Base-by-base conservation (phyloP, 2,888 invertebrate genomes). In the Trachelus stipa region DNA sequence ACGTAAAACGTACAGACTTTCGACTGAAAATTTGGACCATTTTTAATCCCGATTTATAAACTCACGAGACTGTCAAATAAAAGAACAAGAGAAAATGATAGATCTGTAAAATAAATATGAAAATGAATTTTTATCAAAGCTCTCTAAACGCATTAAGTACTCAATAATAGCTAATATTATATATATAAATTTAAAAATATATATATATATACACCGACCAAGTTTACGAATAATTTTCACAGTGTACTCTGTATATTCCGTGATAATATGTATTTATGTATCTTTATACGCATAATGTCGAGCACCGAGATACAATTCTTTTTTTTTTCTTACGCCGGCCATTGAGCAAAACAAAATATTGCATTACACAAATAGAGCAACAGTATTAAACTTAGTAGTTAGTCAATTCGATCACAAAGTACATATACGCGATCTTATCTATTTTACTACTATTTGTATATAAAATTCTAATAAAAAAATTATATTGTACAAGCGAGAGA, bases 371-470 rank as follows among this genome's bases (percentile, higher is more conserved):
- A 81, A 82, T 80, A 85, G 84, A 87, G 84, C 83, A 86, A 85
- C 88, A 88, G 88, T 89, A 89, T 89, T 90, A 87, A 87, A 81
- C 84, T 77, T 79, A 84, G 85, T 85, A 85, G 85, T 86, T 86
- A 86, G 81, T 81, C 82, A 81, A 83, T 85, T 82, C 83, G 81
- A 83, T 79, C 73, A 80, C 80, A 79, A 84, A 85, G 74, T 33
- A 11, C 84, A 82, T 81, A 77, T 83, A 81, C 76, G 80, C 81
- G 78, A 79, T 80, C 82, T 81, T 77, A 80, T 85, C 81, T 87
- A 88, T 86, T 88, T 88, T 87, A 85, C 81, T 87, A 86, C 82
- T 82, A 88, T 87, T 85, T 89, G 87, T 90, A 89, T 86, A 90
- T 88, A 88, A 84, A 87, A 84, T 85, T 86, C 71, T 31, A 77